Base-by-base conservation (phyloP, 1,140 invertebrate genomes). In the Drosophila fuyamai region DNA sequence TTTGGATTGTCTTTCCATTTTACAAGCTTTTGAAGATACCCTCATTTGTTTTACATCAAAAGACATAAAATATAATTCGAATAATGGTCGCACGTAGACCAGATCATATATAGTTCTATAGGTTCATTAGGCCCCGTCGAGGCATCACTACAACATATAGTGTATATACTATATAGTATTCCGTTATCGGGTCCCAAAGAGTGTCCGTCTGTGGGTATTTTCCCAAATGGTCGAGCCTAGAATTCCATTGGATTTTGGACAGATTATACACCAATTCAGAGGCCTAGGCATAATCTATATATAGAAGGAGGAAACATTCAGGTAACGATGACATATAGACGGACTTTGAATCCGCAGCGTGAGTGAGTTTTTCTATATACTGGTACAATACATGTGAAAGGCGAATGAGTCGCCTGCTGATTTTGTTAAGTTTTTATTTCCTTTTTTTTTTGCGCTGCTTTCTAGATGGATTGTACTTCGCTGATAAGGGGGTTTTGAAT, bases 351-450 rank as follows among this genome's bases (percentile, higher is more conserved):
- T 50, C 65, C 12, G 51, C 63, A 36, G 60, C 67, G 35, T 70
- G 67, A 57, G 65, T 58, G 51, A 16, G 50, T 47, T 43, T 10
- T 38, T 63, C 63, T 27, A 16, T 54, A 36, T 60, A 50, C 9
- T 32, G 29, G 29, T 8, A 8, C 29, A 32, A n/a, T 16, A 38
- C 60, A 47, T 63, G 43, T 47, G 62, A 66, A 66, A 66, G 62
- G 43, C 67, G 43, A 71, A 58, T 71, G 65, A 71, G 51, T 70
- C 67, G 67, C 43, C 32, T 14, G 65, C 36, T 57, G 50, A 46
- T 48, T 70, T 41, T 38, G 70, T 71, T 71, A 43, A 50, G 53
- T 48, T 71, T 71, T 70, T 71, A 41, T 70, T 70, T 70, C 8
- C 53, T 46, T 47, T 29, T 57, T 62, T 68, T 47, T 62, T 9